Percentiles rank a stretch among this genome's conserved stretches.
phyloP scores from a whole-genome alignment of 2,797 vertebrate species.

The Phrynocephalus vlangalii region DNA sequence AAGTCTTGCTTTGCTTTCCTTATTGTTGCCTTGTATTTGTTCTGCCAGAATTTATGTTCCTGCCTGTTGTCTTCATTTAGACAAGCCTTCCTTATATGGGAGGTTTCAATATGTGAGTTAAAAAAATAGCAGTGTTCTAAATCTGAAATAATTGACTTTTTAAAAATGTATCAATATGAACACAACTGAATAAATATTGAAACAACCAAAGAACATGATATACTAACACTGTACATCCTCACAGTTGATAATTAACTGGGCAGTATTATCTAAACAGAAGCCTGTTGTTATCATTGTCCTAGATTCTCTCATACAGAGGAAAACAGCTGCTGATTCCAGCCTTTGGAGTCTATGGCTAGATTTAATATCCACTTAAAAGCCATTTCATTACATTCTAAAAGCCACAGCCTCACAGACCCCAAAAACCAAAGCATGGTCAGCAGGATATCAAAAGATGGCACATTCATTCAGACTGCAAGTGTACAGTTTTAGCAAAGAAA shows the following conservation, averaged over 20 bases:
- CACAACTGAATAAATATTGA: slow-evolving; percentile 53
- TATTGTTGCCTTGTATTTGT: too few relatives aligned
- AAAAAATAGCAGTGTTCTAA: slow-evolving; percentile 37
- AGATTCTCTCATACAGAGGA: slow-evolving; percentile 23
- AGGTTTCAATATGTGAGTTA: slow-evolving; percentile 42
- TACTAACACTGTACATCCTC: slow-evolving; percentile 37
- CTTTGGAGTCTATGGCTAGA: slow-evolving; percentile 69
- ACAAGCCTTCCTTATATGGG: too few relatives aligned
- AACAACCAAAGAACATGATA: slow-evolving; percentile 47
- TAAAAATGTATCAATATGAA: too few relatives aligned
- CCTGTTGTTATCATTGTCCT: slow-evolving; percentile 40
- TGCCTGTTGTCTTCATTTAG: too few relatives aligned
- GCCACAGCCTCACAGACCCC: slow-evolving; percentile 36
- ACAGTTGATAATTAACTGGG: slow-evolving; percentile 49
- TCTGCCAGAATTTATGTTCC: too few relatives aligned
- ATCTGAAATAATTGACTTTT: slow-evolving; percentile 43
- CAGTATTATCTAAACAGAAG: slow-evolving; percentile 62
- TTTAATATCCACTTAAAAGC: slow-evolving; percentile 64
- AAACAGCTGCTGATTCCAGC: slow-evolving; percentile 77
- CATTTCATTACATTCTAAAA: slow-evolving; percentile 77
- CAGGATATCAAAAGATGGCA: slow-evolving; percentile 36
- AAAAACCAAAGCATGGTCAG: neutral
- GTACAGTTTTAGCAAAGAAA: slow-evolving; percentile 74
- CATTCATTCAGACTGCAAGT: slow-evolving; percentile 64
- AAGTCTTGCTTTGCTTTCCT: too few relatives aligned